A percentile compares a stretch with the other conserved stretches of the same genome.
These are phyloP conservation scores for Oophaga pumilio DNA, from an alignment of 2,113 vertebrate species.

Conservation along the genomic window DNA sequence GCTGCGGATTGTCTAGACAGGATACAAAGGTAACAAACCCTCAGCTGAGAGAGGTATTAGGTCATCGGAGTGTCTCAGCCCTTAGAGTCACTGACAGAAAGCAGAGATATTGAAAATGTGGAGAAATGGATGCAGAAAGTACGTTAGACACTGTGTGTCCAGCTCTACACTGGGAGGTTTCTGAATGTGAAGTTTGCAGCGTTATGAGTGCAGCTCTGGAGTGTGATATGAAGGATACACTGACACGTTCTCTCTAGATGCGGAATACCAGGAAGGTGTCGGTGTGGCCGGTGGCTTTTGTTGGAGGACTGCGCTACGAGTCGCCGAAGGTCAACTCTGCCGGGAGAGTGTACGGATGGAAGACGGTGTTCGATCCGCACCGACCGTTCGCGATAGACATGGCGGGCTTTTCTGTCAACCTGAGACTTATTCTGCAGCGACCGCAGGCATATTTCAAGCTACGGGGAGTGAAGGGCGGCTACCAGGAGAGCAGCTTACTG, in stretches of 20 bases:
- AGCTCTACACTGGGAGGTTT: background rate
- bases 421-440: conserved; percentile 91
- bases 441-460: conserved; percentile 98
- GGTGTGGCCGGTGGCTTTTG: conserved; percentile 96
- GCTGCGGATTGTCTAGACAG: too few relatives aligned
- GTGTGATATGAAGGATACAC: background rate
- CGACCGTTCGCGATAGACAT: conserved; percentile 98
- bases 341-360: conserved; percentile 97
- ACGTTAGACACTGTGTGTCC: background rate
- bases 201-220: background rate
- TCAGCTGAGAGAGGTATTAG: too few relatives aligned
- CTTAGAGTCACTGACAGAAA: too few relatives aligned
- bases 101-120: too few relatives aligned
- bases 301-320: conserved; percentile 94
- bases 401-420: conserved; percentile 96
- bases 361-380: conserved; percentile 95
- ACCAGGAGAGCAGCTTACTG: conserved; percentile 97
- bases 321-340: conserved; percentile 93
- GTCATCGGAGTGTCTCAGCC: too few relatives aligned
- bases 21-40: too few relatives aligned
- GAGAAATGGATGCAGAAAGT: too few relatives aligned
- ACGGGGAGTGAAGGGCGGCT: conserved; percentile 94
- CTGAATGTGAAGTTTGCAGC: background rate
- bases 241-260: conserved; percentile 76
- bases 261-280: conserved; percentile 91